Conservation (phyloP, 2,797 vertebrate species). For the Stomatorhinus walkeri region DNA sequence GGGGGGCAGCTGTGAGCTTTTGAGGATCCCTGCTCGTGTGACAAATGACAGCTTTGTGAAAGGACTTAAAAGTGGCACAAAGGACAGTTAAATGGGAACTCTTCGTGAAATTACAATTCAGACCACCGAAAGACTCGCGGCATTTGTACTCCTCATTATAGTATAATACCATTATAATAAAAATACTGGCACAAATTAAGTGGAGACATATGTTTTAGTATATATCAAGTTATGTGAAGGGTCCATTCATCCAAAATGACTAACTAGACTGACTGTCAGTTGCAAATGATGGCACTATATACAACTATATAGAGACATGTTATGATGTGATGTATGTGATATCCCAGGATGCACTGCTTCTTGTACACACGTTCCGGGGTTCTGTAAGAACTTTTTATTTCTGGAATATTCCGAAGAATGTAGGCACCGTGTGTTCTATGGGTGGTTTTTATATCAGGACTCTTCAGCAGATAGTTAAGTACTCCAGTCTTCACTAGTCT, state of each 20-base stretch:
- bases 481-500: background rate
- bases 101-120: background rate
- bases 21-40: background rate
- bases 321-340: background rate
- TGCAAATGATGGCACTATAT: background rate
- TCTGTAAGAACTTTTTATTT: background rate
- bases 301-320: background rate
- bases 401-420: background rate
- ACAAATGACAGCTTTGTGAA: background rate
- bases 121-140: background rate
- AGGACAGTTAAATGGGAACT: background rate
- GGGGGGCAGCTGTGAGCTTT: background rate
- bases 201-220: background rate
- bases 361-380: background rate
- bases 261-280: background rate
- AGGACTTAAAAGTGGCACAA: background rate
- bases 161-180: background rate
- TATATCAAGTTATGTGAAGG: background rate
- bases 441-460: background rate
- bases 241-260: background rate
- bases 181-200: background rate
- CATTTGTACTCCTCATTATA: background rate
- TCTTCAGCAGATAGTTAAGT: background rate
- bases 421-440: background rate
- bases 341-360: background rate